These are phyloP conservation scores for Yponomeuta sedellus DNA, from an alignment of 2,888 invertebrate species.

Conservation along the genomic window DNA sequence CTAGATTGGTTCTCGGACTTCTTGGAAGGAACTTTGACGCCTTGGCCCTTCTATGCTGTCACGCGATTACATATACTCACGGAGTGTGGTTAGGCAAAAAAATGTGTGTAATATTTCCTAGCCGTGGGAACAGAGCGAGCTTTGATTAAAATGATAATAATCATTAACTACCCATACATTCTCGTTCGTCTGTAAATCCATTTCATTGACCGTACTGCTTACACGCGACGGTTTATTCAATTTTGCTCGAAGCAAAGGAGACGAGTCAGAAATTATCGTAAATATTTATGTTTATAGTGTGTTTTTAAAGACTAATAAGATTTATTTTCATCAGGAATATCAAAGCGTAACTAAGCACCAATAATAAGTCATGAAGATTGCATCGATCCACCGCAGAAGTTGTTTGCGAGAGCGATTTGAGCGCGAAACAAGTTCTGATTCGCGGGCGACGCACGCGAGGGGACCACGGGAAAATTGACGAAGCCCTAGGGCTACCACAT, in stretches of 20 bases:
- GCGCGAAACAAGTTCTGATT: slow-evolving; percentile 34
- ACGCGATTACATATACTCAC: slow-evolving; percentile 41
- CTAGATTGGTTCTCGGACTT: not conserved
- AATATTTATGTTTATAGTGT: not conserved
- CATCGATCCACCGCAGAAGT: slow-evolving; percentile 30
- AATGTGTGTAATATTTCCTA: not conserved
- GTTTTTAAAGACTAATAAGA: not conserved
- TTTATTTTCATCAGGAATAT: slow-evolving; percentile 22
- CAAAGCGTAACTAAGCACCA: slow-evolving; percentile 36
- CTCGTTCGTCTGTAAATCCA: not conserved
- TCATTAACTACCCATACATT: not conserved
- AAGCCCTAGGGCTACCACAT: slow-evolving; percentile 33
- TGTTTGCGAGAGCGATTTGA: slow-evolving; percentile 31
- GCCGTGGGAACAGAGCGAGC: slow-evolving; percentile 1
- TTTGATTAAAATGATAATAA: not conserved
- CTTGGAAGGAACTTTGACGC: not conserved
- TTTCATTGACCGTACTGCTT: not conserved
- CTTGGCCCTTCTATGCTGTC: slow-evolving; percentile 25
- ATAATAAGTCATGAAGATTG: slow-evolving; percentile 34
- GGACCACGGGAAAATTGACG: slow-evolving; percentile 24
- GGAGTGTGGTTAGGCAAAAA: slow-evolving; percentile 23
- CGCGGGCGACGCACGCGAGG: slow-evolving; percentile 29
- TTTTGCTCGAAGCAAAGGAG: not conserved
- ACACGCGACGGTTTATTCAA: not conserved
- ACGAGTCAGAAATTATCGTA: not conserved